Base-by-base conservation (phyloP, 2,888 invertebrate species). In the Embidobia sp. region DNA sequence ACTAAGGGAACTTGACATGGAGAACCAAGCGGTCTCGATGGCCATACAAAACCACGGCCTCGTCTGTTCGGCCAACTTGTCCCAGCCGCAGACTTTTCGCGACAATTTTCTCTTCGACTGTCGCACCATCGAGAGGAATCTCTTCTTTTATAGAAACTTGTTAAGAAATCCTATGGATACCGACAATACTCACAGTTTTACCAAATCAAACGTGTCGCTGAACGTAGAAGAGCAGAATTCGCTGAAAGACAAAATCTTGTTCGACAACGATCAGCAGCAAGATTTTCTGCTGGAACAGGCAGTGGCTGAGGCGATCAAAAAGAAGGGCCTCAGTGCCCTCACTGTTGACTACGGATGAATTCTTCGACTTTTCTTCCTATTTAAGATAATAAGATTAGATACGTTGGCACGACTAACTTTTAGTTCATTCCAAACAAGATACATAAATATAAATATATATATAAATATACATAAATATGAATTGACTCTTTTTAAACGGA, bases 281-380 rank as follows among this genome's bases (percentile, higher is more conserved):
- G 85, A 88, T 57, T 93, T 94, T 83, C 93, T 94, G 79, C 93
- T 94, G 79, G 93, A 94, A 89, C 91, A 93, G 49, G 94, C 94
- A n/a, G 93, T 94, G n/a, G 91, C 93, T 37, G 93, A 92, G 83
- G 94, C 94, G 26, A 94, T 95, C 78, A 92, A 93, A 85, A 93
- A 93, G 85, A 94, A 94, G 88, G 94, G 94, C 19, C 90, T 94
- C 31, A 93, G 87, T 77, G 85, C 86, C n/a, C 83, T 87, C 4
- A 88, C 86, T 22, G 88, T 87, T 6, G 88, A 89, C 59, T 87
- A 89, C 55, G 87, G 87, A 81, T 88, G 85, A 88, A 67, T 29
- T 15, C 11, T 59, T 22, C 22, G 15, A 59, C 31, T 29, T 8
- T 11, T 2, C 7, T 37, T 37, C 29, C 29, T n/a, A n/a, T n/a